Evolutionary conservation across 1,140 invertebrate genomes (phyloP), one percentile per base, ranked within the genome.

Genomic region (Monochamus saltuarius): DNA sequence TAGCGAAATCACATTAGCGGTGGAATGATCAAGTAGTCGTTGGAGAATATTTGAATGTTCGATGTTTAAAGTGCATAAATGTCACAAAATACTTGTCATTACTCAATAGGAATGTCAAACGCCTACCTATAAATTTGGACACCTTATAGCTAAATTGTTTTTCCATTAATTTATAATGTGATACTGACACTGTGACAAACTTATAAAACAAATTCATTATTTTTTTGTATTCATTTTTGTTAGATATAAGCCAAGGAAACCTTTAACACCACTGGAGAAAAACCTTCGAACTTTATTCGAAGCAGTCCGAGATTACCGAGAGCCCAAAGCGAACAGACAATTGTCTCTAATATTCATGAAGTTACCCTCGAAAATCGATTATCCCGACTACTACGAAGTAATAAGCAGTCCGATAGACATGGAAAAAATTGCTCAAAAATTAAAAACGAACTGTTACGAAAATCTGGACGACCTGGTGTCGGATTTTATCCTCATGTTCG

Each of bases 341-440:
- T 77, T 98, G 37, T 90, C 94, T 0, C 78, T 91, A 35, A 95
- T 97, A 64, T 99, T 99, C 75, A 91, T 96, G 83, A 94, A 95
- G 74, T 81, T 98, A 49, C 96, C 96, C 11, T 93, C 92, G 7
- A 95, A 95, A 84, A 87, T 82, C 66, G 94, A 98, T 65, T 97
- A 98, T 77, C 95, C 96, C 1, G 92, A 97, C 74, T 99, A 99
- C 77, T 99, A 97, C 74, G 95, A 99, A 77, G 89, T 98, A 0
- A 99, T 99, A 29, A 97, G 97, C 72, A 89, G 92, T 64, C 97
- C 97, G 1, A 96, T 99, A 70, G 96, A 99, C 75, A 89, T 99
- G 87, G 95, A 97, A 70, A 89, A 89, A 65, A 98, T 99, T 62
- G 87, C 90, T 0, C 88, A 92, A 45, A 95, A 94, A 71, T 80